Evolutionary conservation across 2,888 invertebrate species (phyloP).

Genomic region (Stictocephala bisonia): DNA sequence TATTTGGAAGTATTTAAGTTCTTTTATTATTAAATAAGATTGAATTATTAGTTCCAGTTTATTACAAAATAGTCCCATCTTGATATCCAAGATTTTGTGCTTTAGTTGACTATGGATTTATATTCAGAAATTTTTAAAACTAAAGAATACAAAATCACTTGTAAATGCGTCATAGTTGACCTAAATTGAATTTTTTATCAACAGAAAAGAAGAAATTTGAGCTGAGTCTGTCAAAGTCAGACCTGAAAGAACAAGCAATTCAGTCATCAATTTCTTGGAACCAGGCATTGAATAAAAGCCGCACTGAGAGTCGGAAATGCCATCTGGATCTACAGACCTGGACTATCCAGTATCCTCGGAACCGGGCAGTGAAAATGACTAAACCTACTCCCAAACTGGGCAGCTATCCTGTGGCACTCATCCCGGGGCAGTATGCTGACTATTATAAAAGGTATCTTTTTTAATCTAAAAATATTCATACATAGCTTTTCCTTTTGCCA

Average conservation of each 20-base stretch:
- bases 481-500: too few species aligned
- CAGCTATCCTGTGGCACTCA: constrained; percentile 90
- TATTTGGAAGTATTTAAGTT: too few species aligned
- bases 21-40: too few species aligned
- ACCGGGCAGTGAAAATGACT: constrained; percentile 65
- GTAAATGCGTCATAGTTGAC: too few species aligned
- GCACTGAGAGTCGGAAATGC: constrained; percentile 77
- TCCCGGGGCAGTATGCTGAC: constrained; percentile 97
- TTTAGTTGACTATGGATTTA: too few species aligned
- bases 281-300: constrained; percentile 79
- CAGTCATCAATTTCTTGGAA: constrained; percentile 93
- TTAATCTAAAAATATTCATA: too few species aligned
- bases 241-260: constrained; percentile 69
- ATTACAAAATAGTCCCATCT: too few species aligned
- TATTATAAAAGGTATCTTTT: constrained; percentile 80
- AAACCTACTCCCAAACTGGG: constrained; percentile 70
- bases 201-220: constrained; percentile 43
- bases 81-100: too few species aligned
- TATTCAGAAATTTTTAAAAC: too few species aligned
- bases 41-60: too few species aligned
- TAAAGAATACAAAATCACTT: too few species aligned
- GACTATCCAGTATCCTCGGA: constrained; percentile 81
- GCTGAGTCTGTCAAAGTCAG: constrained; percentile 48
- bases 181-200: not conserved
- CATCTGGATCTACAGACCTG: constrained; percentile 94